Evolutionary conservation across 1,140 invertebrate genomes (phyloP).

Genomic region (Homalodisca vitripennis): DNA sequence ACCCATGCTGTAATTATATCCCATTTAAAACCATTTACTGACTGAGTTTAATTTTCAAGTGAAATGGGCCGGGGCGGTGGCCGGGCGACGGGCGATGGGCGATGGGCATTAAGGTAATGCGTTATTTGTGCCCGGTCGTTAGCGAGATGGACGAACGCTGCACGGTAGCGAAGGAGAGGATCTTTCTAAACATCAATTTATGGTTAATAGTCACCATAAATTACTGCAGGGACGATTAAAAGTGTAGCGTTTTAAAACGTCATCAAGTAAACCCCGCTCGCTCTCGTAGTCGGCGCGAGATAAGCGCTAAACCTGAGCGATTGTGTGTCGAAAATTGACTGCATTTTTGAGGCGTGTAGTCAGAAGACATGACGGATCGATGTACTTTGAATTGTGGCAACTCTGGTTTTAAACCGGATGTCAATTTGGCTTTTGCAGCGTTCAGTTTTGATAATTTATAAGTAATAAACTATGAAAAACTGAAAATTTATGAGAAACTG

Average conservation of each 20-base stretch:
- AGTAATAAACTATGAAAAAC: no score
- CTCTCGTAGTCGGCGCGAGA: no score
- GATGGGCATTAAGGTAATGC: conserved; percentile 15
- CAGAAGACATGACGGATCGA: no score
- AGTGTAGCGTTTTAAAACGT: conserved; percentile 17
- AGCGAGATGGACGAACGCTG: conserved; percentile 19
- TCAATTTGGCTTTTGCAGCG: no score
- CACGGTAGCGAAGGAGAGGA: background rate
- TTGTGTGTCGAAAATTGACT: no score
- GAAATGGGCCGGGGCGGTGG: background rate
- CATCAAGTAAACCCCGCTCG: no score
- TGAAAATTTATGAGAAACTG: no score
- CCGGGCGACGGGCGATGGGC: background rate
- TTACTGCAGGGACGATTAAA: background rate
- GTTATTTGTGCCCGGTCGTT: conserved; percentile 10
- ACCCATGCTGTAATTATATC: conserved; percentile 20
- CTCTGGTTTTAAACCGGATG: no score
- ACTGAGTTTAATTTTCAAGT: conserved; percentile 18
- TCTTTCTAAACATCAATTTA: conserved; percentile 9
- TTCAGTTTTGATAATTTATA: no score
- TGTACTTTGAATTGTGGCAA: no score
- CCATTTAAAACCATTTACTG: conserved; percentile 26
- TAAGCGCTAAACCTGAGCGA: no score
- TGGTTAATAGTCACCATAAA: conserved; percentile 12
- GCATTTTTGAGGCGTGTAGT: no score